phyloP scores from a whole-genome alignment of 2,888 invertebrate species.

The Orchestes rusci region DNA sequence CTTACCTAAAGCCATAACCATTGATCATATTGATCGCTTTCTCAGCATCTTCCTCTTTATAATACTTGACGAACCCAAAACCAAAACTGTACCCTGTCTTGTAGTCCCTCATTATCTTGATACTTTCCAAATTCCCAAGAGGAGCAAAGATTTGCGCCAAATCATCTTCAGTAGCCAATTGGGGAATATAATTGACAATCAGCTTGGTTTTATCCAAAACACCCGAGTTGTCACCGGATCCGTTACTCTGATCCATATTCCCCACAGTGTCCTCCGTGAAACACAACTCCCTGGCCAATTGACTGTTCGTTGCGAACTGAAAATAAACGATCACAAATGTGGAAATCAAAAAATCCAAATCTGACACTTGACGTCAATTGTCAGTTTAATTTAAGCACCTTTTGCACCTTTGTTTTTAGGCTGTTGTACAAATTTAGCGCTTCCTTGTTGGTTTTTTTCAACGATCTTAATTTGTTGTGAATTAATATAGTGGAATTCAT shows the following conservation, averaged over 20 bases:
- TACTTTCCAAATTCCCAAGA: conserved; percentile 83
- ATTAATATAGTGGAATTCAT: no score
- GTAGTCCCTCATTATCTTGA: conserved; percentile 82
- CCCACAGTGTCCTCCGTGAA: conserved; percentile 13
- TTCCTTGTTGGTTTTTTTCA: no score
- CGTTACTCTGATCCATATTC: conserved; percentile 28
- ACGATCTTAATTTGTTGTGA: no score
- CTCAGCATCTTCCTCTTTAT: conserved; percentile 75
- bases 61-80: conserved; percentile 92
- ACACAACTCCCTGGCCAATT: conserved; percentile 19
- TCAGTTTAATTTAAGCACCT: no score
- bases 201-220: conserved; percentile 61
- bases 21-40: conserved; percentile 82
- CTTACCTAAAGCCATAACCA: conserved; percentile 49
- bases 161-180: conserved; percentile 87
- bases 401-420: no score
- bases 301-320: conserved; percentile 28
- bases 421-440: no score
- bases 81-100: conserved; percentile 94
- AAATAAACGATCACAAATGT: conserved; percentile 10
- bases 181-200: conserved; percentile 93
- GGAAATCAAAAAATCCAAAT: no score
- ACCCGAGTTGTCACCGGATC: conserved; percentile 37
- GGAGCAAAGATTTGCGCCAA: conserved; percentile 82
- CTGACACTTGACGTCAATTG: no score